These are phyloP conservation scores for Chrysopilus asiliformis DNA, from an alignment of 2,888 invertebrate species.

Conservation along the genomic window DNA sequence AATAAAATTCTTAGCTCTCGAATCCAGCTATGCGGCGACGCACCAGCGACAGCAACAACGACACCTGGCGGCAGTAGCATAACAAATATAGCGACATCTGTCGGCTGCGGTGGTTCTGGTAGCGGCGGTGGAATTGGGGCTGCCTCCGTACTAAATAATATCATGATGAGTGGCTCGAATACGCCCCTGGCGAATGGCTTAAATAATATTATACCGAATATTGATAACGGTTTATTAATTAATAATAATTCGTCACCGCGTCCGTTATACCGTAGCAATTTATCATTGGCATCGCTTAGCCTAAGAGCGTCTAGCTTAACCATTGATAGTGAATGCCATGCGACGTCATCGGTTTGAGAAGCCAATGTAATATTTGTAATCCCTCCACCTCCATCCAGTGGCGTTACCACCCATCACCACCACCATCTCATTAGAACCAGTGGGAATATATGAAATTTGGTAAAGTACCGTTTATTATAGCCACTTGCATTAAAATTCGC, in stretches of 20 bases:
- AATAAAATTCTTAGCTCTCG: constrained; percentile 53
- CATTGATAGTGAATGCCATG: constrained; percentile 38
- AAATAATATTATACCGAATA: constrained; percentile 14
- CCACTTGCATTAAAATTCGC: too few relatives aligned
- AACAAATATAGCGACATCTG: too few relatives aligned
- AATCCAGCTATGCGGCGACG: constrained; percentile 39
- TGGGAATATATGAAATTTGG: too few relatives aligned
- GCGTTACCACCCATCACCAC: too few relatives aligned
- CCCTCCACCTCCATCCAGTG: too few relatives aligned
- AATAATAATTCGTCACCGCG: constrained; percentile 24
- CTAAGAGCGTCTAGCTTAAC: constrained; percentile 34
- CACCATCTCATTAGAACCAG: too few relatives aligned
- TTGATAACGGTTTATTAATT: constrained; percentile 22
- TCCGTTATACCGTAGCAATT: constrained; percentile 29
- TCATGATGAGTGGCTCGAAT: background rate
- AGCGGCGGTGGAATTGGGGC: constrained; percentile 1
- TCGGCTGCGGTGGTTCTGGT: too few relatives aligned
- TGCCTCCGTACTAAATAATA: constrained; percentile 10
- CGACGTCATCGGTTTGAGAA: constrained; percentile 42
- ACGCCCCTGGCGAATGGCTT: constrained; percentile 19
- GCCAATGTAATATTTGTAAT: too few relatives aligned
- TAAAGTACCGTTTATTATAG: too few relatives aligned
- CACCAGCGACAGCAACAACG: constrained; percentile 12
- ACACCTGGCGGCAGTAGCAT: constrained; percentile 8
- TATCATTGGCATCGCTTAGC: constrained; percentile 33